phyloP scores from a whole-genome alignment of 2,113 vertebrate species.

The Zosterops japonicus region DNA sequence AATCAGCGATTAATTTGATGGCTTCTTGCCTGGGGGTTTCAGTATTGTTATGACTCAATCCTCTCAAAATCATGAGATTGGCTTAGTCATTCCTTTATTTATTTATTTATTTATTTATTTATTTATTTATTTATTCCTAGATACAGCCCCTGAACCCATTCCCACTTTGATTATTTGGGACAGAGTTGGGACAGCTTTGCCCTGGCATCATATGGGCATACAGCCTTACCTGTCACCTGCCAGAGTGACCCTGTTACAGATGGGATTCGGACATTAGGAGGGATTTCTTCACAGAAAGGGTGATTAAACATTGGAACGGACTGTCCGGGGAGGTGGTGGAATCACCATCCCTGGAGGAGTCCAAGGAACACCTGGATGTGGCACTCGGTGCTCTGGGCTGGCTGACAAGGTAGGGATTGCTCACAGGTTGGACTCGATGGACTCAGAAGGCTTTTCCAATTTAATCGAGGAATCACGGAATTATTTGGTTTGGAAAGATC shows the following conservation, averaged over 20 bases:
- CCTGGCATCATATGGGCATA: fast-evolving
- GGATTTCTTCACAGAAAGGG: not conserved
- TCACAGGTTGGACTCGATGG: not conserved
- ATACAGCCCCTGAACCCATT: not conserved
- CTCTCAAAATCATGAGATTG: not conserved
- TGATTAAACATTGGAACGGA: not conserved
- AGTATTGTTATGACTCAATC: not conserved
- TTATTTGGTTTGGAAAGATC: not conserved
- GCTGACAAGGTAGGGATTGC: not conserved
- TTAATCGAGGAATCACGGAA: not conserved
- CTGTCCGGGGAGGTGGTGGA: not conserved
- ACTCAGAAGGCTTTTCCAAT: not conserved
- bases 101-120: not conserved
- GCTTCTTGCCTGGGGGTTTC: not conserved
- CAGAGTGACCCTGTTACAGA: fast-evolving
- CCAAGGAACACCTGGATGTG: not conserved
- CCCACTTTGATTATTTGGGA: not conserved
- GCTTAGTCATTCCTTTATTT: not conserved
- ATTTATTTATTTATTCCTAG: not conserved
- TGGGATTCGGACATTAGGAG: not conserved
- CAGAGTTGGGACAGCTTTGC: fast-evolving
- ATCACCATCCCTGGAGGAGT: not conserved
- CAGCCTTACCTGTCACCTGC: not conserved
- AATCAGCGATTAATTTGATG: not conserved
- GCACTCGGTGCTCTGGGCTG: not conserved